Base-by-base conservation (phyloP, 2,888 invertebrate genomes). In the Cepaea hortensis region DNA sequence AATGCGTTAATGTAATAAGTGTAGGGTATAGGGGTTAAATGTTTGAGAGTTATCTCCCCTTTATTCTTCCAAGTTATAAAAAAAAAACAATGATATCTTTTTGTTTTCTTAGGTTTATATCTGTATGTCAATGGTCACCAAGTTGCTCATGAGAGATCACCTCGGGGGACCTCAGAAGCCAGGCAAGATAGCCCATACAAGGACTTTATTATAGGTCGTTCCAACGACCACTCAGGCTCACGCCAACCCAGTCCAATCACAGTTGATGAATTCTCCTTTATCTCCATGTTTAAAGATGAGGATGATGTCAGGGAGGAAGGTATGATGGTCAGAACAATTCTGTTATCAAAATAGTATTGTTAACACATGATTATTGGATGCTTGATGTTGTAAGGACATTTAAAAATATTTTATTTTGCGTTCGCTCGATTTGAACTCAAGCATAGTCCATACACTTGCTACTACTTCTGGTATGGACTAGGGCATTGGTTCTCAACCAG, bases 191-290 rank as follows among this genome's bases (percentile, higher is more conserved):
- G 86, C 3, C 86, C 83, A 0, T 88, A 88, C 87, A 91, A 92
- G 72, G 91, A 92, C 79, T 79, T 94, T 87, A 87, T 92, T 76
- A 90, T 94, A 50, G 94, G 94, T n/a, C 90, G 92, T n/a, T 87
- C 92, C 20, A 93, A 93, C 84, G 93, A 93, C 84, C 89, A 89
- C 48, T 83, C 87, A 3, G 88, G 89, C 1, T 68, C 87, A 11
- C 88, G 85, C 75, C 84, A 89, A 15, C 88, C 90, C 11, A 92
- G 91, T n/a, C 88, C 89, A 0, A 90, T 94, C 62, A 87, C 90
- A 0, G 90, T 94, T n/a, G 94, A 94, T 85, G 93, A 94, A 72
- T 92, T 94, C 87, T 89, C 91, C 85, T 94, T 94, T 89, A 92
- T 92, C 92, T 91, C 93, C 0, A 86, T 84, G 13, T 87, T 90